phyloP scores from a whole-genome alignment of 1,140 invertebrate genomes.

The Zeugodacus cucurbitae region DNA sequence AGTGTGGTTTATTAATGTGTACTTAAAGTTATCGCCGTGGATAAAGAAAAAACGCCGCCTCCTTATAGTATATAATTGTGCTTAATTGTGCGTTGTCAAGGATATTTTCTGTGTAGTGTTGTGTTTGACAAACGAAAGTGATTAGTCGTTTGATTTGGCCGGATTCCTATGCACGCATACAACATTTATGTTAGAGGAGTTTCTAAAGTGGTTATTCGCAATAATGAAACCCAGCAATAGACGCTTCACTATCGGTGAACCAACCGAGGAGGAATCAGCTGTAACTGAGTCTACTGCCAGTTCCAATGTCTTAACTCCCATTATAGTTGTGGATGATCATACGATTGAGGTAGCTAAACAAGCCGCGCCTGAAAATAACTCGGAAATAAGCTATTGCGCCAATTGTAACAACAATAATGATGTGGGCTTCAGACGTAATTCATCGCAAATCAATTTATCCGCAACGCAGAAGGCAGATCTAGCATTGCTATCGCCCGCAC shows the following conservation, averaged over 20 bases:
- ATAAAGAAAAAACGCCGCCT: background rate
- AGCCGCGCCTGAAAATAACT: background rate
- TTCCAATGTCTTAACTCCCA: background rate
- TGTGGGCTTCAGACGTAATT: background rate
- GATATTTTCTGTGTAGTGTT: background rate
- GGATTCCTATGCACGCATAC: too few species aligned
- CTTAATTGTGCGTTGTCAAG: background rate
- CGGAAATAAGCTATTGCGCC: background rate
- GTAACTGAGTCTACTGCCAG: background rate
- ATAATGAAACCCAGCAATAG: background rate
- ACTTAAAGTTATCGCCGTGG: background rate
- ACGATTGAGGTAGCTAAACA: background rate
- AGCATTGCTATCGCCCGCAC: background rate
- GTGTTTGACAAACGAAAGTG: background rate
- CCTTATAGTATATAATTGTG: background rate
- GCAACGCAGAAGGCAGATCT: background rate
- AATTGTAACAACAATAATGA: background rate
- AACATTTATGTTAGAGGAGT: constrained; percentile 56
- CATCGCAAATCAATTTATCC: background rate
- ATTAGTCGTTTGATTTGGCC: background rate
- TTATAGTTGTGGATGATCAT: background rate
- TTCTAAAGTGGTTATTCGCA: constrained; percentile 2
- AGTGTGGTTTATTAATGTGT: background rate
- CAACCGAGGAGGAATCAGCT: background rate
- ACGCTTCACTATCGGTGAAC: constrained; percentile 7